phyloP scores from a whole-genome alignment of 2,797 vertebrate species.

The Poliocrania exsul region DNA sequence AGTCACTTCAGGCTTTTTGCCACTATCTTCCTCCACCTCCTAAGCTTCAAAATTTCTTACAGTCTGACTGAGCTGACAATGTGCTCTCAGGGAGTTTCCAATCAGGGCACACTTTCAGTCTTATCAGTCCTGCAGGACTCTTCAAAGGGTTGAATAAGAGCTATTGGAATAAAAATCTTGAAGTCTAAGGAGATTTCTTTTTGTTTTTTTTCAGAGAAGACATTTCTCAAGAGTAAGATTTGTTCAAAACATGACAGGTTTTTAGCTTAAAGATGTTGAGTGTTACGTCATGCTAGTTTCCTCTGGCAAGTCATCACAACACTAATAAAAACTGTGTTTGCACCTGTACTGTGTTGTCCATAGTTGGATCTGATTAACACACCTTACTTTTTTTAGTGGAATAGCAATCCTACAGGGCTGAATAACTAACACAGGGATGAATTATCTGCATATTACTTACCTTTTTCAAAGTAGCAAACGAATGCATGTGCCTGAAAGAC shows the following conservation, averaged over 20 bases:
- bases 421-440: not conserved
- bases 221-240: not conserved
- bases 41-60: not conserved
- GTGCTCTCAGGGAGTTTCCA: not conserved
- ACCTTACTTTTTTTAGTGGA: not conserved
- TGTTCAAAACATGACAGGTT: not conserved
- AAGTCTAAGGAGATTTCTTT: not conserved
- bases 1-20: constrained; percentile 8
- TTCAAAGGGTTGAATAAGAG: not conserved
- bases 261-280: not conserved
- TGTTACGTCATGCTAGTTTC: not conserved
- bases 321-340: not conserved
- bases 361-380: not conserved
- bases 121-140: constrained; percentile 2
- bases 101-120: not conserved
- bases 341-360: not conserved
- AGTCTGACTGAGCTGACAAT: not conserved
- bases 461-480: not conserved
- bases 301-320: not conserved
- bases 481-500: not conserved
- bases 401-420: not conserved
- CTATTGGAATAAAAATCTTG: not conserved
- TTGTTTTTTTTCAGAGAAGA: not conserved
- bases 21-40: not conserved
- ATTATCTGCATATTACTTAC: not conserved